Evolutionary conservation across 1,140 invertebrate genomes (phyloP).

Genomic region (Drosophila chauvacae): DNA sequence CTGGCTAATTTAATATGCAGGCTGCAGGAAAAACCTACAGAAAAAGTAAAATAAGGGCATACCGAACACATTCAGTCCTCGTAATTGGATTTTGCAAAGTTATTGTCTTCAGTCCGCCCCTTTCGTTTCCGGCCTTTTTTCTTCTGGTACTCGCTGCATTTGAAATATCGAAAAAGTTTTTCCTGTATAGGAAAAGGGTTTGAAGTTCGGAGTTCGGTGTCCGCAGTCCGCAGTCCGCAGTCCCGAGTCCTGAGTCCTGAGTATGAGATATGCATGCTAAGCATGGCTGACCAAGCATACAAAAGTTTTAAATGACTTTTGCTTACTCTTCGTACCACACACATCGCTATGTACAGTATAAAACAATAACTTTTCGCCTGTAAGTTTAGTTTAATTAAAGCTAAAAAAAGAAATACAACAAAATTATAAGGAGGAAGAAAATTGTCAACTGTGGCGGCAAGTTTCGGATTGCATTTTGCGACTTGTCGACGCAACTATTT

Average conservation of each 20-base stretch:
- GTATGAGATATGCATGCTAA: slow-evolving; percentile 69
- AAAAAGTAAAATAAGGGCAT: slow-evolving; percentile 47
- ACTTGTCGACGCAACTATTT: slow-evolving; percentile 70
- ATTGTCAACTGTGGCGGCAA: slow-evolving; percentile 55
- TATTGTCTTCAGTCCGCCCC: slow-evolving; percentile 62
- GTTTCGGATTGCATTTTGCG: slow-evolving; percentile 60
- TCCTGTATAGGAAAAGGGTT: slow-evolving; percentile 46
- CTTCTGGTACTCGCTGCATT: slow-evolving; percentile 54
- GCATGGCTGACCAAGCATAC: slow-evolving; percentile 72
- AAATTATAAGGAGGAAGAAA: slow-evolving; percentile 23
- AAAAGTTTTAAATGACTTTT: slow-evolving; percentile 81
- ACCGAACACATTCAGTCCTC: slow-evolving; percentile 37
- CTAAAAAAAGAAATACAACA: slow-evolving; percentile 23
- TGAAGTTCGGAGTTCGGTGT: slow-evolving; percentile 1
- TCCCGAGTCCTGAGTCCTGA: slow-evolving; percentile 7
- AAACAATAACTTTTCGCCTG: slow-evolving; percentile 62
- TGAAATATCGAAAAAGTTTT: slow-evolving; percentile 81
- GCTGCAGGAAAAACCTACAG: slow-evolving; percentile 46
- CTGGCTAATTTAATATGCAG: slow-evolving; percentile 81
- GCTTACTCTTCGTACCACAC: slow-evolving; percentile 59
- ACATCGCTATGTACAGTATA: slow-evolving; percentile 30
- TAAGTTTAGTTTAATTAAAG: slow-evolving; percentile 80
- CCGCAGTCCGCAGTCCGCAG: neutral
- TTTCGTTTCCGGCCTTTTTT: slow-evolving; percentile 7
- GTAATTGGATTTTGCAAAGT: slow-evolving; percentile 77